These are phyloP conservation scores for Neelides folsomi DNA, from an alignment of 2,888 invertebrate genomes.

Conservation along the genomic window DNA sequence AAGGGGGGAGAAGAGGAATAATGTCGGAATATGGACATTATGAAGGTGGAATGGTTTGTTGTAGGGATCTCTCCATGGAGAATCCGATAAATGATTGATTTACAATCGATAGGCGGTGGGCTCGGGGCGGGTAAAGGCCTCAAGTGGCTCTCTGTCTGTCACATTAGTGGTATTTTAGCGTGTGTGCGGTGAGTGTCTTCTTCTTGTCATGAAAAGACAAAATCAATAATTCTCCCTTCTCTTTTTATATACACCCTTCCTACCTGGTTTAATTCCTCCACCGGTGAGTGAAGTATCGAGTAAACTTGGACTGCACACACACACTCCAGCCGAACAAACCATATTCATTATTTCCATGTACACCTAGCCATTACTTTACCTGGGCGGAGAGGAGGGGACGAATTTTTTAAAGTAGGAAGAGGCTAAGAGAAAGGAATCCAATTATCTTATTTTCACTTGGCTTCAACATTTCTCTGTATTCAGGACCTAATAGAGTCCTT, in stretches of 20 bases:
- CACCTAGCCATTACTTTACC: no score
- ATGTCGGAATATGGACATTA: constrained; percentile 3
- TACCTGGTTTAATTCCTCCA: no score
- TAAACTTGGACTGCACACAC: no score
- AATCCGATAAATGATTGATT: constrained; percentile 34
- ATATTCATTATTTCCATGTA: no score
- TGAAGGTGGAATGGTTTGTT: constrained; percentile 20
- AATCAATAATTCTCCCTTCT: constrained; percentile 11
- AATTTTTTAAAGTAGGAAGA: no score
- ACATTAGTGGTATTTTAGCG: constrained; percentile 19
- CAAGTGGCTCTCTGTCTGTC: not conserved
- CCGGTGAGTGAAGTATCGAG: no score
- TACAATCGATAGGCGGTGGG: constrained; percentile 26
- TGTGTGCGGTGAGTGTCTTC: constrained; percentile 13
- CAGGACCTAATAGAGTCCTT: no score
- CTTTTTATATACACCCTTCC: not conserved
- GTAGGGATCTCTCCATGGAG: constrained; percentile 30
- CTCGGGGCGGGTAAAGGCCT: not conserved
- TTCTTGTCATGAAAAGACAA: constrained; percentile 1
- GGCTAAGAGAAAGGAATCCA: no score
- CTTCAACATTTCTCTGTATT: no score
- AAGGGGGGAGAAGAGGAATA: not conserved
- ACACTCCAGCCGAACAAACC: no score
- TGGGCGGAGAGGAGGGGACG: no score
- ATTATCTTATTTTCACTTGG: no score